A percentile compares a stretch with the other conserved stretches of the same genome.
Conservation (phyloP, 2,797 vertebrate species). For the Pogoniulus pusillus region DNA sequence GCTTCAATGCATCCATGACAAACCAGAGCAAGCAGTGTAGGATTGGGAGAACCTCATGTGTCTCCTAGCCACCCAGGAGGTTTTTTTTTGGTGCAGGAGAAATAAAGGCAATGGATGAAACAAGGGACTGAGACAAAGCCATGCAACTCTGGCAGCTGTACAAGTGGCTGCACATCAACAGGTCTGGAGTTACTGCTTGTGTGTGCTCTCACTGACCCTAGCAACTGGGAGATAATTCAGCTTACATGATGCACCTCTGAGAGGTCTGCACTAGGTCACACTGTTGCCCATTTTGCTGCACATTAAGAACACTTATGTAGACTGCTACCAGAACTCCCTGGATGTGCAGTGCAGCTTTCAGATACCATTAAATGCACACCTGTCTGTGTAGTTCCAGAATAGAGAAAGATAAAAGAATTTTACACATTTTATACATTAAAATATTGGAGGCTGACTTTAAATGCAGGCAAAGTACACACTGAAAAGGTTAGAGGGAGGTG, state of each 20-base stretch:
- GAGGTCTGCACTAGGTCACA: neutral
- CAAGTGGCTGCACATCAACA: neutral
- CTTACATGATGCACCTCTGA: neutral
- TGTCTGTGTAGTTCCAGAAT: neutral
- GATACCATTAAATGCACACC: neutral
- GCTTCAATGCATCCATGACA: accelerated
- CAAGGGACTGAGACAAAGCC: neutral
- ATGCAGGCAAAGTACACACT: neutral
- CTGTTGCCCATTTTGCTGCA: neutral
- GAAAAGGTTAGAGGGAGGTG: too few species aligned
- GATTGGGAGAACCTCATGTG: neutral
- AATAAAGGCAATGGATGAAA: neutral
- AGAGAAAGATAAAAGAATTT: neutral
- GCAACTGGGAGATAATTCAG: neutral
- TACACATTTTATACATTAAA: neutral
- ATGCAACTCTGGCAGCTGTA: neutral
- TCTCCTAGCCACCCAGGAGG: neutral
- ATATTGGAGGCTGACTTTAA: neutral
- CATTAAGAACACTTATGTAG: neutral
- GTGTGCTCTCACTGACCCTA: neutral
- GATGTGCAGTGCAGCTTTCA: neutral
- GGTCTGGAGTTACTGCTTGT: accelerated
- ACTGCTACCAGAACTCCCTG: neutral
- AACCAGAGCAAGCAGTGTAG: neutral
- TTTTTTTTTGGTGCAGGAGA: neutral